These are phyloP conservation scores for Theristicus caerulescens DNA, from an alignment of 2,113 vertebrate species.

Conservation along the genomic window DNA sequence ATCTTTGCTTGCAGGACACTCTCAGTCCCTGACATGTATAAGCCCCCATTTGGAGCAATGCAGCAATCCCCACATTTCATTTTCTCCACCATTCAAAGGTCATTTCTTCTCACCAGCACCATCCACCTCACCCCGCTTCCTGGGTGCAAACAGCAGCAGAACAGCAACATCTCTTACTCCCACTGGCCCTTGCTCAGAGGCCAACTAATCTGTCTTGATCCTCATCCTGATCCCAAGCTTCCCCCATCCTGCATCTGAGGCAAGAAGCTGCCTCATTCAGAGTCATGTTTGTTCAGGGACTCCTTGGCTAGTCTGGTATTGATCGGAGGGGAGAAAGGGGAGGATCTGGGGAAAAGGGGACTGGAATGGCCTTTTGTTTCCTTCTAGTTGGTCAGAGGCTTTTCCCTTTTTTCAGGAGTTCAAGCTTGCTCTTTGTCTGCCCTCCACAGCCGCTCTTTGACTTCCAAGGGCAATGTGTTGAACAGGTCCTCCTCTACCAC, in stretches of 20 bases:
- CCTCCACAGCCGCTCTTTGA: constrained; percentile 93
- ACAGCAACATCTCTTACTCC: background rate
- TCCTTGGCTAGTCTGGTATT: constrained; percentile 22
- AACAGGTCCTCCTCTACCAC: constrained; percentile 97
- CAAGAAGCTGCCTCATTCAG: background rate
- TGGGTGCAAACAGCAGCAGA: background rate
- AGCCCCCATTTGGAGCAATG: background rate
- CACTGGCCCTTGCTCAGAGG: background rate
- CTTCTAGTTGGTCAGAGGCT: constrained; percentile 9
- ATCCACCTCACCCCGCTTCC: background rate
- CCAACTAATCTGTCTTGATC: background rate
- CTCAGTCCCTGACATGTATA: background rate
- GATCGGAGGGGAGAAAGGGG: background rate
- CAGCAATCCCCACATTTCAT: background rate
- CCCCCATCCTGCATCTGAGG: constrained; percentile 11
- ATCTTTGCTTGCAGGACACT: background rate
- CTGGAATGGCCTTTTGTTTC: constrained; percentile 41
- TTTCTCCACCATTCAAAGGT: background rate
- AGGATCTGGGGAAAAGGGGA: background rate
- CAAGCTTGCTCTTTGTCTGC: constrained; percentile 93
- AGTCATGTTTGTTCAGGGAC: constrained; percentile 22
- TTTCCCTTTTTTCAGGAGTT: constrained; percentile 20
- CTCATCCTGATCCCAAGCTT: constrained; percentile 5
- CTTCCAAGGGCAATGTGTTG: constrained; percentile 89
- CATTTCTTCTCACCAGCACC: background rate